Evolutionary conservation across 1,140 invertebrate species (phyloP).

Genomic region (Ladona fulva): DNA sequence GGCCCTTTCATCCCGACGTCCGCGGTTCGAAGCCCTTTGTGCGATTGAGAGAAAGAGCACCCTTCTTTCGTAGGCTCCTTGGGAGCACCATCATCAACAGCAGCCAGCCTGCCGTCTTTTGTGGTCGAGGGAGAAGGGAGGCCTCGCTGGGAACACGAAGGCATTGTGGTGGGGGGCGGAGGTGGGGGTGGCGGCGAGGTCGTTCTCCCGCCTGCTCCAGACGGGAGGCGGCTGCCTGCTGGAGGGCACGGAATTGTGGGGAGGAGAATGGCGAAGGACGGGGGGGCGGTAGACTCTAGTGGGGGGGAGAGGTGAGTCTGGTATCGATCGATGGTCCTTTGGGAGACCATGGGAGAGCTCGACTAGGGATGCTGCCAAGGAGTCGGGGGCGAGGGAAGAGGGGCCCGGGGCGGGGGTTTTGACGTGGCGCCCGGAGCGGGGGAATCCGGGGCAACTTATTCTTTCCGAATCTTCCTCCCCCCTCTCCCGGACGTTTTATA

Average conservation of each 20-base stretch:
- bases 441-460: no score
- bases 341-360: not conserved
- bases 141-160: not conserved
- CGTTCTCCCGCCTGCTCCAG: not conserved
- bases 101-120: not conserved
- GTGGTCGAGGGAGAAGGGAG: not conserved
- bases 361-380: no score
- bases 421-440: no score
- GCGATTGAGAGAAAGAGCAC: no score
- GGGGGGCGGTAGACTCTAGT: not conserved
- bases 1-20: no score
- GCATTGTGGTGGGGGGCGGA: not conserved
- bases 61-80: no score
- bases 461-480: no score
- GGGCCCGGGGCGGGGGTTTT: no score
- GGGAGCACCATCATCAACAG: no score
- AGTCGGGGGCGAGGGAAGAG: no score
- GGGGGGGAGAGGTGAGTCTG: not conserved
- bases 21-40: no score
- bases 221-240: not conserved
- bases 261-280: not conserved
- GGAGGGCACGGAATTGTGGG: not conserved
- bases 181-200: not conserved
- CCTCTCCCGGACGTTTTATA: no score
- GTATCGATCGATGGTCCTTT: not conserved